These are phyloP conservation scores for Taxidea taxus DNA, from an alignment of 2,113 vertebrate species.

Conservation along the genomic window DNA sequence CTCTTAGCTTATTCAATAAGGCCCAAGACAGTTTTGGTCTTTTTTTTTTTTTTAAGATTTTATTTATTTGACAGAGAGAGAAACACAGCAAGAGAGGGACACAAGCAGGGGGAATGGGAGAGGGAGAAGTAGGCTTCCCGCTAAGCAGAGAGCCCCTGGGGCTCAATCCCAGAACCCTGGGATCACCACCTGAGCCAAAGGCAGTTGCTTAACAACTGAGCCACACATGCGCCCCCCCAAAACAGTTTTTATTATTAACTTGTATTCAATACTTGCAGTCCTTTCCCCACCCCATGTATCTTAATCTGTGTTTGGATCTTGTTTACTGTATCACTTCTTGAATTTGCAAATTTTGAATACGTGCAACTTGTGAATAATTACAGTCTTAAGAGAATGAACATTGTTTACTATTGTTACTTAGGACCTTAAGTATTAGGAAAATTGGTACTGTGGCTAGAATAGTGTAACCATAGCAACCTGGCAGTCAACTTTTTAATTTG, in stretches of 20 bases:
- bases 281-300: not conserved
- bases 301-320: not conserved
- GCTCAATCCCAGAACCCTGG: too few relatives aligned
- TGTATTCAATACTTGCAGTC: not conserved
- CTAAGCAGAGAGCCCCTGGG: too few relatives aligned
- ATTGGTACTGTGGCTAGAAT: conserved; percentile 46
- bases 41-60: too few relatives aligned
- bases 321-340: conserved; percentile 19
- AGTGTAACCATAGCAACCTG: not conserved
- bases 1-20: not conserved
- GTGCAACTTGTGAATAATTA: conserved; percentile 14
- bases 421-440: conserved; percentile 56
- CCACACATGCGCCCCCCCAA: not conserved
- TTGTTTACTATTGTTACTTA: not conserved
- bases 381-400: conserved; percentile 10
- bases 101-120: too few relatives aligned
- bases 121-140: too few relatives aligned
- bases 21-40: not conserved
- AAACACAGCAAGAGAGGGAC: too few relatives aligned
- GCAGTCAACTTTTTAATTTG: conserved; percentile 54
- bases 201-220: too few relatives aligned
- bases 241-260: not conserved
- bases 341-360: not conserved
- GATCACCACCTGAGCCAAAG: too few relatives aligned
- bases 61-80: too few relatives aligned